phyloP scores from a whole-genome alignment of 2,113 vertebrate species.

The Amphiprion percula region DNA sequence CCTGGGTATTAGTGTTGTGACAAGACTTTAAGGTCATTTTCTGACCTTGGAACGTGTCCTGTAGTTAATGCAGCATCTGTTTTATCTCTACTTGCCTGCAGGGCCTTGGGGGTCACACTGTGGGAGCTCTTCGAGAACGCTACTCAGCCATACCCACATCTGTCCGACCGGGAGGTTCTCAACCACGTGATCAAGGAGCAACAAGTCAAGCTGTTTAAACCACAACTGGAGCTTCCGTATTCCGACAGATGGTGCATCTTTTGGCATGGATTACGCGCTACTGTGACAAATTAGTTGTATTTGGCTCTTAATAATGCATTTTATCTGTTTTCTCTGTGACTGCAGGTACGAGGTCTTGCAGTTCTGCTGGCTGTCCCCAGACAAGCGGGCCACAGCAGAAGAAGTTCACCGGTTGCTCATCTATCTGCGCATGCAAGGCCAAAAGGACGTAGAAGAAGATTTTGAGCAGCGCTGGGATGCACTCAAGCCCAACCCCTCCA shows the following conservation, averaged over 20 bases:
- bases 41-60: conserved; percentile 6
- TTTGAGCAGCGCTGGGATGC: conserved; percentile 97
- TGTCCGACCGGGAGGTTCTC: conserved; percentile 93
- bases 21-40: conserved; percentile 5
- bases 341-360: conserved; percentile 95
- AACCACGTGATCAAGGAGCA: conserved; percentile 94
- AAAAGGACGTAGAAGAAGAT: conserved; percentile 92
- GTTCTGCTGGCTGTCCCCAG: conserved; percentile 95
- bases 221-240: conserved; percentile 92
- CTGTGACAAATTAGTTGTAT: not conserved
- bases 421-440: conserved; percentile 96
- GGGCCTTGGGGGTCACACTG: conserved; percentile 94
- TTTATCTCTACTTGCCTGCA: conserved; percentile 60
- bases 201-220: conserved; percentile 91
- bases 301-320: not conserved
- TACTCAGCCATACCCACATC: conserved; percentile 89
- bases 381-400: conserved; percentile 93
- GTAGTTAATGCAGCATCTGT: not conserved
- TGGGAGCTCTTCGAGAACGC: conserved; percentile 95
- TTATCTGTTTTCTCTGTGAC: conserved; percentile 6
- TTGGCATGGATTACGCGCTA: too few relatives aligned
- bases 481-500: conserved; percentile 89
- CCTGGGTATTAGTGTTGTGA: too few relatives aligned
- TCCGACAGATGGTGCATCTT: conserved; percentile 93
- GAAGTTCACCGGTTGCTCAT: conserved; percentile 94